These are phyloP conservation scores for Leptodactylus fallax DNA, from an alignment of 2,797 vertebrate species.

Conservation along the genomic window DNA sequence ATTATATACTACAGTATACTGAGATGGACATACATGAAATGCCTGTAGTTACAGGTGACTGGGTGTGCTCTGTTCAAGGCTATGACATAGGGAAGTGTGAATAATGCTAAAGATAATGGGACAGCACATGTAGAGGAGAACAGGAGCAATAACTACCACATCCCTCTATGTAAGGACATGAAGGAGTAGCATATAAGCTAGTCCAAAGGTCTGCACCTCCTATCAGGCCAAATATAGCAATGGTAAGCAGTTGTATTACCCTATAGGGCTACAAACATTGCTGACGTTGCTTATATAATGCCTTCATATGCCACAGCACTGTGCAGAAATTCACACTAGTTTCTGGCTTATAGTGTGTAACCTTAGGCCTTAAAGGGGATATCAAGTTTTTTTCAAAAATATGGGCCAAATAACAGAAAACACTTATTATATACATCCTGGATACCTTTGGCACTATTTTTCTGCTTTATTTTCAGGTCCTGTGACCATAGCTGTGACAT, in stretches of 20 bases:
- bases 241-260: neutral
- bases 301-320: too few species aligned
- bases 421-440: too few species aligned
- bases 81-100: neutral
- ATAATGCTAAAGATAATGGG: neutral
- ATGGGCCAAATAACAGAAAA: too few species aligned
- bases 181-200: neutral
- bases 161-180: neutral
- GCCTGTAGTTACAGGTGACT: neutral
- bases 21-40: neutral
- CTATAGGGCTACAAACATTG: neutral
- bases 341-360: too few species aligned
- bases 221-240: constrained; percentile 19
- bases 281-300: too few species aligned
- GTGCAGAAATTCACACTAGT: too few species aligned
- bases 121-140: neutral
- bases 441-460: too few species aligned
- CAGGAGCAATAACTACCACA: neutral
- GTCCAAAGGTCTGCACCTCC: neutral
- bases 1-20: neutral
- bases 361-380: too few species aligned
- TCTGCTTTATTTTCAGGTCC: too few species aligned
- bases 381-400: too few species aligned
- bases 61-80: neutral
- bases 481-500: too few species aligned